Evolutionary conservation across 2,113 vertebrate species (phyloP), one percentile per base, ranked within the genome.

Genomic region (Cephalopholis sonnerati): DNA sequence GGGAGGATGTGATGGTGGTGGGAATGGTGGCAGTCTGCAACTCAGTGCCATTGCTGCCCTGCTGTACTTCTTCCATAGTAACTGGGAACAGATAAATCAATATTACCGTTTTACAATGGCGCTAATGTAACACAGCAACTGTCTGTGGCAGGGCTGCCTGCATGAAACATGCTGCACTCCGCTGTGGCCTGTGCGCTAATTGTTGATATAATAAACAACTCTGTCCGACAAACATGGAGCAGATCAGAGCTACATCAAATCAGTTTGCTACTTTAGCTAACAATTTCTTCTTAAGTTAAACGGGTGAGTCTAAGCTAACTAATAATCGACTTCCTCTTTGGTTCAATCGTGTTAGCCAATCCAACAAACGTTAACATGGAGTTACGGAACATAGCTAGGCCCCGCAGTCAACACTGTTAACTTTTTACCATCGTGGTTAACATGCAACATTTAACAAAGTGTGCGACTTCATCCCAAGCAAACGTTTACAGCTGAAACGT

Each of bases 31-130:
- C 59, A 83, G 91, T 77, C 83, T 94, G 94, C 71, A 91, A 92
- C 44, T 94, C 93, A 3, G 92, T 92, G 87, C 93, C 95, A 92
- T 95, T 95, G 87, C 87, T 95, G 91, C 90, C 93, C 77, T 92
- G 91, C 66, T 95, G 93, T 77, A 94, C 90, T 84, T 94, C 94
- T 87, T 94, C 95, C 94, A 95, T 95, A 89, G 87, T 92, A 92
- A 93, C 95, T 94, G 90, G 68, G 67, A 76, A 88, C 74, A 89
- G 61, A 91, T 91, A 78, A 80, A 87, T 77, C 67, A 74, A 59
- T 71, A 89, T 74, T 82, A 85, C 62, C 1, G 58, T 62, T 72
- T 82, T 62, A 62, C 22, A 85, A 62, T 55, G 59, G 39, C 78
- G 66, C 66, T 70, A 64, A 36, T n/a, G 22, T 53, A 50, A 53